These are phyloP conservation scores for Xerus inauris DNA, from an alignment of 2,113 vertebrate genomes.

Conservation along the genomic window DNA sequence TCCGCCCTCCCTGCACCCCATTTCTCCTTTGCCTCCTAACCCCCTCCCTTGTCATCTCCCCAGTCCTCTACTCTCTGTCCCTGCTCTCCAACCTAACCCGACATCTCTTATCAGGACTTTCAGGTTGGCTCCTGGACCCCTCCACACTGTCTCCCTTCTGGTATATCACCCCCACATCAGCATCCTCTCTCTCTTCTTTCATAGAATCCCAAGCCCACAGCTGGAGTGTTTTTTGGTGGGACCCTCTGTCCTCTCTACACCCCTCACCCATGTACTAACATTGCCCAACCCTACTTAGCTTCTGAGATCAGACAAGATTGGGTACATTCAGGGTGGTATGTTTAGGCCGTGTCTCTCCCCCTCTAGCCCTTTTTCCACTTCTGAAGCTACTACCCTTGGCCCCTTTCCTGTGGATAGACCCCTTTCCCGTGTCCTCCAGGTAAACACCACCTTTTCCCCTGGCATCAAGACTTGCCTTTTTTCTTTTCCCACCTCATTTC, in stretches of 20 bases:
- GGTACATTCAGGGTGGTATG: not conserved
- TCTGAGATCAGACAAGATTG: not conserved
- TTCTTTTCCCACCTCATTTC: not conserved
- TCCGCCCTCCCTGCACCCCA: not conserved
- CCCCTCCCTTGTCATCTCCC: not conserved
- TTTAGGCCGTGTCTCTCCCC: not conserved
- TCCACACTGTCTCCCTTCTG: not conserved
- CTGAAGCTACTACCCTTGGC: not conserved
- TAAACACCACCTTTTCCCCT: not conserved
- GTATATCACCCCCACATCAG: not conserved
- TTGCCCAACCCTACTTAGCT: not conserved
- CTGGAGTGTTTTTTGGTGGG: not conserved
- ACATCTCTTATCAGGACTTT: not conserved
- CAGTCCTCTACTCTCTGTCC: not conserved
- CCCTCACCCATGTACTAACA: not conserved
- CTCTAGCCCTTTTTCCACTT: not conserved
- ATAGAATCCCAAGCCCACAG: not conserved
- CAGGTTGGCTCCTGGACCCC: not conserved
- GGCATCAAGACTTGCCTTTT: not conserved
- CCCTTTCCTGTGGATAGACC: not conserved
- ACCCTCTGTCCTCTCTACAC: not conserved
- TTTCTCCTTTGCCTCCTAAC: not conserved
- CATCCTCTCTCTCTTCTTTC: not conserved
- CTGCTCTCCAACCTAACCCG: not conserved
- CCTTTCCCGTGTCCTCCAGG: not conserved